phyloP scores from a whole-genome alignment of 2,113 vertebrate genomes.

The Motacilla tschutschensis region DNA sequence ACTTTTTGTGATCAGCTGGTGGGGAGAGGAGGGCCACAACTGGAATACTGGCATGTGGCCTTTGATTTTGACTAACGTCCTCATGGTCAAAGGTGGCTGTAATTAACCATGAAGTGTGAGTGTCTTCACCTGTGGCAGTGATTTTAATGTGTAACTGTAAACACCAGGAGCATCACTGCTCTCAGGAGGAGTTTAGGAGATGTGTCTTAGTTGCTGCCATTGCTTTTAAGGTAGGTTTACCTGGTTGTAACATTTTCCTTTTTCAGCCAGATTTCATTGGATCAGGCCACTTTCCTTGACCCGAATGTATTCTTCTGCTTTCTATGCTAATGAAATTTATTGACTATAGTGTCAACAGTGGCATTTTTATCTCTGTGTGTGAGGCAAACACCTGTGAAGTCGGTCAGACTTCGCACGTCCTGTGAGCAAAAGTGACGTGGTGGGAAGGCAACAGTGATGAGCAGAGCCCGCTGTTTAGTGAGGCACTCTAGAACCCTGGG shows the following conservation, averaged over 20 bases:
- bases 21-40: background rate
- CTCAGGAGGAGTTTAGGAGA: background rate
- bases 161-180: background rate
- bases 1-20: background rate
- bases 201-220: background rate
- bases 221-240: background rate
- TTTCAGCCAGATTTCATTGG: background rate
- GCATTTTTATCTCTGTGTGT: background rate
- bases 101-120: background rate
- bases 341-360: background rate
- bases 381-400: background rate
- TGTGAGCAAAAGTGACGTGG: background rate
- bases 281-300: background rate
- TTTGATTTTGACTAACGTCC: background rate
- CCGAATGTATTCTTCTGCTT: background rate
- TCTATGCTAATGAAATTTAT: background rate
- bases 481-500: background rate
- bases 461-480: background rate
- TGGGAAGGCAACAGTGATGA: background rate
- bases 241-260: background rate
- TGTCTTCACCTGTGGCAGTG: background rate
- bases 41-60: background rate
- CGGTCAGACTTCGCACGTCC: rapidly evolving
- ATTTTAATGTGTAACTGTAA: background rate
- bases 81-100: background rate